Base-by-base conservation (phyloP, 2,888 invertebrate genomes). In the Euplagia quadripunctaria region DNA sequence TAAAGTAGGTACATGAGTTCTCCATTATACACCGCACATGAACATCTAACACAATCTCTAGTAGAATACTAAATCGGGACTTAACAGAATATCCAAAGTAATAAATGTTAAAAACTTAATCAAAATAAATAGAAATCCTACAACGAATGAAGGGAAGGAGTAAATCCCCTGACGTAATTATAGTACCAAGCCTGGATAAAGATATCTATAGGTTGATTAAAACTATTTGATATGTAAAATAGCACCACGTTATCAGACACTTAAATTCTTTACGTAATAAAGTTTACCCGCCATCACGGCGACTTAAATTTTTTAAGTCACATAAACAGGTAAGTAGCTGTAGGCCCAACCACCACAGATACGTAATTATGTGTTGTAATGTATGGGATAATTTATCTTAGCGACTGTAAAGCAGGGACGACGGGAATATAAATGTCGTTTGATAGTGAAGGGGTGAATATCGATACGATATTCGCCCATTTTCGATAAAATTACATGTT, bases 311-410 rank as follows among this genome's bases (percentile, higher is more conserved):
- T 69, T 68, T 73, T 42, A 69, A 65, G 46, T 79, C 17, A n/a
- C 31, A 9, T 74, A n/a, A 61, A 64, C 64, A 75, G 71, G 72
- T 71, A n/a, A n/a, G n/a, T n/a, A n/a, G n/a, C 77, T 67, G 79
- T 73, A 77, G 31, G 42, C 49, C 31, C n/a, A 43, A 43, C 46
- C 42, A 64, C 76, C 73, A 79, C 72, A 73, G 66, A 78, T 72
- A 41, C 66, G 68, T 72, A 74, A 82, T 75, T 64, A 73, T 31
- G 41, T 74, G 68, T 79, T 43, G 64, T 78, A 73, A 82, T 64
- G 49, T 65, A 75, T 74, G 65, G 20, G 58, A 68, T 64, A 68
- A 73, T 76, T 64, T 70, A 73, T 80, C 71, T 73, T 72, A 72
- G 79, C 63, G 70, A 76, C 72, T 74, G 14, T 55, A 52, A 55